phyloP scores from a whole-genome alignment of 35 echinoderm and acorn worm species.

The Apostichopus californicus region DNA sequence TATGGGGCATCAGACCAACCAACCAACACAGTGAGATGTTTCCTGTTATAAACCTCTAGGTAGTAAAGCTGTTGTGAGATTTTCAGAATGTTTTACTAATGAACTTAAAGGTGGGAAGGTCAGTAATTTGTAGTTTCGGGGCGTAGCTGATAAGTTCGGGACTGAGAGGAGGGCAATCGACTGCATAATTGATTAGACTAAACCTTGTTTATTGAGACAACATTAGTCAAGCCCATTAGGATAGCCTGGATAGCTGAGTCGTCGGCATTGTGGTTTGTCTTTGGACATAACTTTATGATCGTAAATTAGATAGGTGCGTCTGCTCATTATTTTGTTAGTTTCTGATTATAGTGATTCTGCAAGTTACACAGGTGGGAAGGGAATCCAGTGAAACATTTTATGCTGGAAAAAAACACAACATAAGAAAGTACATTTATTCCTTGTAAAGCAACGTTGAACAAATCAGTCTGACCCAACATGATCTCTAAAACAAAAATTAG shows the following conservation, averaged over 20 bases:
- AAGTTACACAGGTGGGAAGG: too few relatives aligned
- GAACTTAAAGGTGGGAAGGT: conserved; percentile 7
- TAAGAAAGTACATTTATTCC: too few relatives aligned
- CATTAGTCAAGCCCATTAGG: conserved; percentile 21
- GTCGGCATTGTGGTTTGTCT: neutral
- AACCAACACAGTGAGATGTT: too few relatives aligned
- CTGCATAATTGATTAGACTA: neutral
- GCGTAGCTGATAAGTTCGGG: neutral
- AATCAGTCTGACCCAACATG: too few relatives aligned
- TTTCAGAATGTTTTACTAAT: conserved; percentile 16
- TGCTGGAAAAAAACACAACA: too few relatives aligned
- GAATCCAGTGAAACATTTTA: too few relatives aligned
- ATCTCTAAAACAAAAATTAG: too few relatives aligned
- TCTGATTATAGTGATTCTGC: too few relatives aligned
- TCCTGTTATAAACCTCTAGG: too few relatives aligned
- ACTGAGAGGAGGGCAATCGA: neutral
- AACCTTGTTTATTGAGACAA: conserved; percentile 32
- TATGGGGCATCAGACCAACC: neutral
- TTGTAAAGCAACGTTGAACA: too few relatives aligned
- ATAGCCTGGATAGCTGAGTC: neutral
- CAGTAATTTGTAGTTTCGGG: neutral
- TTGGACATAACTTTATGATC: neutral
- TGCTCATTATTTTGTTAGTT: too few relatives aligned
- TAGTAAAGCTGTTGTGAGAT: too few relatives aligned
- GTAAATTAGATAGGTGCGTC: neutral